These are phyloP conservation scores for Platichthys flesus DNA, from an alignment of 2,113 vertebrate genomes.

Conservation along the genomic window DNA sequence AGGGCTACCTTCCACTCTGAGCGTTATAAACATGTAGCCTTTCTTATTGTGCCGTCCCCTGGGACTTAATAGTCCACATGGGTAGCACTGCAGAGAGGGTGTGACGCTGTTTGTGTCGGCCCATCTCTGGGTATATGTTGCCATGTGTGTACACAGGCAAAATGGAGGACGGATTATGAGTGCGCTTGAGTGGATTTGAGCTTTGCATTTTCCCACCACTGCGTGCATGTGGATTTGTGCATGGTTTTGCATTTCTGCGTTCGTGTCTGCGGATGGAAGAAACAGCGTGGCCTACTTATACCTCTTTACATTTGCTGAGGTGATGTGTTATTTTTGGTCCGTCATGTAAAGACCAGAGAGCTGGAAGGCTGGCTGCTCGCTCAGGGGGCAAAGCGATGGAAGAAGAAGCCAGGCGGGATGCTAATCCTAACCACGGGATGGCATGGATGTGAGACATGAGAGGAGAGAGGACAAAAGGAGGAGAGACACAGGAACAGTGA, in stretches of 20 bases:
- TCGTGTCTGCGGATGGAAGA: constrained; percentile 33
- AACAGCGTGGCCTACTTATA: constrained; percentile 47
- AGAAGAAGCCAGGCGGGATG: not conserved
- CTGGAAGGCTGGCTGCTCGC: constrained; percentile 10
- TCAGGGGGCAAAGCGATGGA: constrained; percentile 19
- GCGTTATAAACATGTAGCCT: constrained; percentile 39
- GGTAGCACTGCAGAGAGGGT: constrained; percentile 38
- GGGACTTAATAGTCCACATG: constrained; percentile 31
- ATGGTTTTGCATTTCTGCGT: constrained; percentile 30
- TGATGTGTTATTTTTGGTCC: constrained; percentile 50
- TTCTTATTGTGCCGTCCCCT: constrained; percentile 11
- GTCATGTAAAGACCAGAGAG: constrained; percentile 16
- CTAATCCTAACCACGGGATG: constrained; percentile 27
- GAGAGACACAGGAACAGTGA: not conserved
- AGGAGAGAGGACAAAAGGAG: not conserved
- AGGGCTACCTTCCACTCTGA: constrained; percentile 49
- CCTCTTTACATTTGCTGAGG: constrained; percentile 19
- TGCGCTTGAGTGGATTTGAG: constrained; percentile 15
- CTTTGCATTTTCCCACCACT: not conserved
- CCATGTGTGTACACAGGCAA: constrained; percentile 7
- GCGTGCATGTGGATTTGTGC: constrained; percentile 17
- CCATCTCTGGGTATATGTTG: not conserved
- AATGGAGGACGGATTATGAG: not conserved
- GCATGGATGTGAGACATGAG: constrained; percentile 14
- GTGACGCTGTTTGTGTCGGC: constrained; percentile 22